Evolutionary conservation across 2,113 vertebrate genomes (phyloP).

Genomic region (Thalassarche chlororhynchos): DNA sequence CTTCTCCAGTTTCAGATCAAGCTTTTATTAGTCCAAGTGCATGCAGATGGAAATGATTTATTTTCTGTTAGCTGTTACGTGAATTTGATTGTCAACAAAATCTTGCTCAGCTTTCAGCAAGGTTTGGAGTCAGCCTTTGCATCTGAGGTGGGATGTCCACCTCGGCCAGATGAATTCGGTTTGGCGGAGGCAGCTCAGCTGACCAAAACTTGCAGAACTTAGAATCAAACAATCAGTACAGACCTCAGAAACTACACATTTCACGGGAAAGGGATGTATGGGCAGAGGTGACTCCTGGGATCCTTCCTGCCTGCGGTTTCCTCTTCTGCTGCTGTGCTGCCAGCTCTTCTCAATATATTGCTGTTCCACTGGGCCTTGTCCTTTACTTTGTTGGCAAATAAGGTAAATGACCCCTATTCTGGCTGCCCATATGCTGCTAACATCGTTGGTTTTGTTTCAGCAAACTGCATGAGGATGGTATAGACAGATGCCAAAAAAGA

Average conservation of each 20-base stretch:
- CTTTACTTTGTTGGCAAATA: constrained; percentile 59
- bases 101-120: background rate
- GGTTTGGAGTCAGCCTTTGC: background rate
- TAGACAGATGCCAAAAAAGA: constrained; percentile 52
- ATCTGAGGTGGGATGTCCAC: background rate
- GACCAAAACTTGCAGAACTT: background rate
- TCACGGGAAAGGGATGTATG: background rate
- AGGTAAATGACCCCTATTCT: constrained; percentile 40
- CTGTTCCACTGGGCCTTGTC: constrained; percentile 29
- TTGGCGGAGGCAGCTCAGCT: background rate
- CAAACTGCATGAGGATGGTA: constrained; percentile 23
- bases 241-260: background rate
- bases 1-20: background rate
- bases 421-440: constrained; percentile 56
- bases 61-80: constrained; percentile 23
- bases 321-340: background rate
- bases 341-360: background rate
- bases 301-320: background rate
- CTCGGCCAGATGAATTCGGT: background rate
- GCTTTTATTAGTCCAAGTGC: background rate
- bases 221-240: background rate
- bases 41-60: constrained; percentile 47
- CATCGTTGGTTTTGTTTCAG: constrained; percentile 53
- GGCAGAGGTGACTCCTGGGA: constrained; percentile 36
- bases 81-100: constrained; percentile 48